Evolutionary conservation across 2,888 invertebrate species (phyloP), one percentile per base, ranked within the genome.

Genomic region (Antheraea yamamai): DNA sequence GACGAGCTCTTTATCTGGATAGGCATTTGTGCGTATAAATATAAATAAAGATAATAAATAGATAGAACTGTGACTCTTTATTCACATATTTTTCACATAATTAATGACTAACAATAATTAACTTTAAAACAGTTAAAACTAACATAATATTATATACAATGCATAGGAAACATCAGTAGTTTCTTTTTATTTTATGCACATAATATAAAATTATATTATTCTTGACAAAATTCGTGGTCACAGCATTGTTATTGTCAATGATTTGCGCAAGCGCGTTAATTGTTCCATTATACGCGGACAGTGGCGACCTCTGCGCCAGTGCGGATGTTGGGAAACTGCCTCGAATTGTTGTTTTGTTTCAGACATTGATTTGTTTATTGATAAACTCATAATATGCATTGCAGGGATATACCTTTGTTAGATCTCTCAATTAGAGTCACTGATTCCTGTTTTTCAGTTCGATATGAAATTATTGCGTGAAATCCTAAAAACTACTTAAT

Each of bases 241-340:
- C 76, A 79, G 76, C 78, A 79, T 78, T 73, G 81, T 84, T 83
- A 84, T 84, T 87, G 88, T 87, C 87, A 86, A 82, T 82, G 81
- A 77, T 76, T 87, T 86, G 81, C 81, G 82, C 84, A 87, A 87
- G 78, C 79, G 79, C 77, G 81, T 84, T 87, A 88, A 88, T 88
- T 88, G 88, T 88, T 88, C 83, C 81, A 86, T 86, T 88, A 84
- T 86, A 79, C 71, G 74, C 79, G 79, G 79, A 80, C 79, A 80
- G 80, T 76, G 76, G 79, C 81, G 81, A 78, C 82, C 82, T 84
- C 81, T 81, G 81, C 80, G 81, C 80, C 76, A 78, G 82, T 79
- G 79, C 85, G 88, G 88, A 87, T 86, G 85, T 87, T 86, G 80
- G 71, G 83, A 85, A 87, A 87, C 81, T 64, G 14, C 76, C 70